Evolutionary conservation across 2,797 vertebrate species (phyloP), one percentile per base, ranked within the genome.

Genomic region (Benthosema pterotum): DNA sequence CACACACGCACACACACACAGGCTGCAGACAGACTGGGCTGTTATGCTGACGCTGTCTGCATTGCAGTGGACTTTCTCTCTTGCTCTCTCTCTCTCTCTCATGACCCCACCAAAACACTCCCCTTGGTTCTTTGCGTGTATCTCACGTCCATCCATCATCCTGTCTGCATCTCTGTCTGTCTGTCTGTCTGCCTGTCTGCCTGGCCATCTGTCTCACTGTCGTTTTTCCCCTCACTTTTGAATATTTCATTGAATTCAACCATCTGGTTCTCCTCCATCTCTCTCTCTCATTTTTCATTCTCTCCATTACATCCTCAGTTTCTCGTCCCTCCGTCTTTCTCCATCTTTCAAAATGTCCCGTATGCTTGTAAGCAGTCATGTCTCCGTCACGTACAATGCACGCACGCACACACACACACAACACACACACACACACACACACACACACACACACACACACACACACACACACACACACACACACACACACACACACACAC

Each of bases 41-140:
- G 74, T 78, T 75, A 56, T 78, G 72, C 82, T 72, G 67, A 83
- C 42, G 55, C 75, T 83, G 82, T 84, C 86, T 90, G 88, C 88
- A 90, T 82, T 89, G 87, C 86, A 80, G 87, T 84, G 75, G 63
- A 60, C 60, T 42, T 57, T 52, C 72, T 57, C 67, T 57, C 43
- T 49, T 45, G 17, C 32, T 55, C 53, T 42, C 32, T 9, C 32
- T n/a, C 52, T 2, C 14, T 15, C 25, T 16, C 14, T 25, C 32
- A n/a, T 16, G 2, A 6, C 6, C 17, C 15, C 32, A 1, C 32
- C 32, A 7, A 9, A 38, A 38, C 32, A 22, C 32, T 11, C 9
- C 3, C 9, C 32, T 11, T 38, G 8, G 9, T 7, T 9, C 9
- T 11, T 38, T 38, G 32, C 9, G 32, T 38, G 32, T 38, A 38